Base-by-base conservation (phyloP, 92 coral and sea anemone genomes). In the Zoanthus gigantus region DNA sequence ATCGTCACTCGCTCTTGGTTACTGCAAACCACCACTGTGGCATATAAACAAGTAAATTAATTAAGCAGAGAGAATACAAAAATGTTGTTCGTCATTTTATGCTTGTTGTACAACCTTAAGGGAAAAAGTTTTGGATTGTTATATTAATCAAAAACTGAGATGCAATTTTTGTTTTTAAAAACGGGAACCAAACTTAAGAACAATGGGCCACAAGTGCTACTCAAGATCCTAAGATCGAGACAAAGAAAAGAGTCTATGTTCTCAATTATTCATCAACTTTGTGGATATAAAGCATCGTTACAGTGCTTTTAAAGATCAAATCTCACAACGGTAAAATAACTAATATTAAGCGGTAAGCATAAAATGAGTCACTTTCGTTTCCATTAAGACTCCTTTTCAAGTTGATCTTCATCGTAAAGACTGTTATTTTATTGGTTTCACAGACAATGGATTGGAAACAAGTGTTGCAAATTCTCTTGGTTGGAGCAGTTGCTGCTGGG, bases 371-470 rank as follows among this genome's bases (percentile, higher is more conserved):
- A 14, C 0, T 30, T 45, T 29, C 73, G 29, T 7, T 81, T 13
- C 16, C 37, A 60, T 7, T 44, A 4, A 16, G 30, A 9, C 16
- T 52, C 52, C 15, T 52, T 3, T 17, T 81, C 34, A 37, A 50
- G 56, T 50, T 50, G 9, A 50, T 50, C 42, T 37, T 37, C 3
- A 37, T 37, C 1, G 42, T 50, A 50, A 7, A 3, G 85, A 66
- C 73, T 81, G 34, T 42, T 45, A 15, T 16, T 46, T 32, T 1
- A 10, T 81, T 66, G 57, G 15, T 63, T 66, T 71, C 6, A 46
- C 85, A 81, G 75, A 47, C 85, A 56, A 81, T 81, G 85, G 85
- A 81, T 28, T 81, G 85, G 85, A 66, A 74, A 23, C 28, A 65
- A 11, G 85, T 9, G 2, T 46, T 81, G 28, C 66, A 75, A 47